Conservation (phyloP, 2,113 vertebrate genomes). For the Prinia subflava region DNA sequence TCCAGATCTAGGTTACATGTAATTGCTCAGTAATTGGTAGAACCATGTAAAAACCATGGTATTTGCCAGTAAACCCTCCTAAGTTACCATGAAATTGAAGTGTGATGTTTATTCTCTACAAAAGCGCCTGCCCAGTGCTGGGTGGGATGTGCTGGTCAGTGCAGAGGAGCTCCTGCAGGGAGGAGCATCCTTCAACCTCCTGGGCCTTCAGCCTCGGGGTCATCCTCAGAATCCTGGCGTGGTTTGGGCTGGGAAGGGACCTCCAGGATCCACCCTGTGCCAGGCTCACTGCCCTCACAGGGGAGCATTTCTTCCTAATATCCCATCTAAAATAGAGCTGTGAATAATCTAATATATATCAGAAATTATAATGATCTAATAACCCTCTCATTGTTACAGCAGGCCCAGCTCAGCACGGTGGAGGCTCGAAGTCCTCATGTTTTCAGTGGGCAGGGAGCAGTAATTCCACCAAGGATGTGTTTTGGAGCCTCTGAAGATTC, state of each 20-base stretch:
- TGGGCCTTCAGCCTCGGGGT: fast-evolving
- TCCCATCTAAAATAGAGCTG: neutral
- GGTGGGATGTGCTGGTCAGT: neutral
- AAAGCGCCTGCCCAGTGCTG: neutral
- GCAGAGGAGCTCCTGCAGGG: neutral
- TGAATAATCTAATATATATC: neutral
- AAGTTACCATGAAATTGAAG: constrained; percentile 61
- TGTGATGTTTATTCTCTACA: constrained; percentile 47
- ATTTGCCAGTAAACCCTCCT: constrained; percentile 55
- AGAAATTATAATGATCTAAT: neutral
- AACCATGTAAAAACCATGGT: constrained; percentile 60
- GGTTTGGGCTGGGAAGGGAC: neutral
- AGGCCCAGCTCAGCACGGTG: neutral
- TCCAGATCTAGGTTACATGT: constrained; percentile 52
- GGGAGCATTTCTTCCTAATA: neutral
- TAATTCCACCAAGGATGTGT: fast-evolving
- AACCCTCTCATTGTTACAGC: neutral
- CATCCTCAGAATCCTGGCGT: neutral
- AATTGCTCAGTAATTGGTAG: constrained; percentile 62
- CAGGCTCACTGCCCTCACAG: neutral
- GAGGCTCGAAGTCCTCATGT: neutral
- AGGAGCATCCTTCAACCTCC: neutral
- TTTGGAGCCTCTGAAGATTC: neutral
- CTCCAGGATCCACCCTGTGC: neutral
- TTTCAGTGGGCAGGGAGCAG: neutral